Conservation (phyloP, 2,113 vertebrate genomes). For the Glaucomys volans region DNA sequence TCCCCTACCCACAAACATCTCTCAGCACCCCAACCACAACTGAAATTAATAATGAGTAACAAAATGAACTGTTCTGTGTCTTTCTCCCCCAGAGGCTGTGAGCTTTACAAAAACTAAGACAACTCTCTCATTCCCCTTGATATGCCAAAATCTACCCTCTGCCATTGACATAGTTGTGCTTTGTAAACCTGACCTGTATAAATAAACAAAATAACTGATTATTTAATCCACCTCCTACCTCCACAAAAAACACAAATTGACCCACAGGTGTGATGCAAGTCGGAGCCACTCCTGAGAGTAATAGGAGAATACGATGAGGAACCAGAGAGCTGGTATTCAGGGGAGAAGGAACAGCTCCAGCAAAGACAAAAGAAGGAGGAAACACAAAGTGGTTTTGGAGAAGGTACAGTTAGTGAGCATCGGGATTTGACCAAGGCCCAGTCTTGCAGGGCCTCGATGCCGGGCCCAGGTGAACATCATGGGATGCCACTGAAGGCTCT, state of each 20-base stretch:
- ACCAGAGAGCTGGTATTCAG: not conserved
- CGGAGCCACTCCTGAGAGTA: not conserved
- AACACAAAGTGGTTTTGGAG: not conserved
- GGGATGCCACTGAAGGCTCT: too few relatives aligned
- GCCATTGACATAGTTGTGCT: not conserved
- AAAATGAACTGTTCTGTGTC: not conserved
- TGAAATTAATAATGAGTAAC: not conserved
- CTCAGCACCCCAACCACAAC: not conserved
- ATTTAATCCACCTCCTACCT: not conserved
- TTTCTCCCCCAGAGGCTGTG: not conserved
- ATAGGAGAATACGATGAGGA: not conserved
- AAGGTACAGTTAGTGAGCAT: not conserved
- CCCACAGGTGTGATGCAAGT: not conserved
- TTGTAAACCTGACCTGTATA: not conserved
- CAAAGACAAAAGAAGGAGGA: not conserved
- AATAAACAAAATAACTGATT: conserved; percentile 30
- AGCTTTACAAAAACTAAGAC: not conserved
- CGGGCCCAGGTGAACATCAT: accelerated
- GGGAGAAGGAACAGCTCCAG: accelerated
- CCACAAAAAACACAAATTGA: not conserved
- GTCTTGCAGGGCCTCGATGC: too few relatives aligned
- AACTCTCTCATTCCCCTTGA: not conserved
- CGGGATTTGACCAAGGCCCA: not conserved
- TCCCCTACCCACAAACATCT: not conserved
- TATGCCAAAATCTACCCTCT: not conserved